Conservation (phyloP, 2,888 invertebrate species). For the Morpho achilles region DNA sequence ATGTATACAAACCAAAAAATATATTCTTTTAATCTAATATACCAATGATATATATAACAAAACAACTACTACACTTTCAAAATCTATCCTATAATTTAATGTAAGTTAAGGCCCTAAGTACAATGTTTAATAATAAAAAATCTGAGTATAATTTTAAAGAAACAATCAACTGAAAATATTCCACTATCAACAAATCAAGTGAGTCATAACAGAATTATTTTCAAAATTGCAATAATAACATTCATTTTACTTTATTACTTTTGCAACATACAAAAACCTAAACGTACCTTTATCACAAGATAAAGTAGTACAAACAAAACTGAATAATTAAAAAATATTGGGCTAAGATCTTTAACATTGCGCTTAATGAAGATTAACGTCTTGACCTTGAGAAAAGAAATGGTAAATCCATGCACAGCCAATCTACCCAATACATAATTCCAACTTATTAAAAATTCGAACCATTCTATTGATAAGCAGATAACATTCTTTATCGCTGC, state of each 20-base stretch:
- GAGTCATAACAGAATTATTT: slow-evolving; percentile 34
- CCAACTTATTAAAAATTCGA: slow-evolving; percentile 10
- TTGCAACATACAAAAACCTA: slow-evolving; percentile 30
- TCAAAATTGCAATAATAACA: slow-evolving; percentile 15
- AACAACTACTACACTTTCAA: slow-evolving; percentile 36
- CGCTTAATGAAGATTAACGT: slow-evolving; percentile 3
- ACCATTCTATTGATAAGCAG: slow-evolving; percentile 5
- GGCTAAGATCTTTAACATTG: slow-evolving; percentile 31
- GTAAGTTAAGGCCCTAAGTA: slow-evolving; percentile 67
- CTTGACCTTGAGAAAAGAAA: slow-evolving; percentile 13
- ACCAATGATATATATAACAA: slow-evolving; percentile 26
- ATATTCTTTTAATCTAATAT: slow-evolving; percentile 53
- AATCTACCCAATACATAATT: slow-evolving; percentile 14
- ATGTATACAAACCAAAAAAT: slow-evolving; percentile 64
- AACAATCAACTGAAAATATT: slow-evolving; percentile 40
- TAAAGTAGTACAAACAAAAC: slow-evolving; percentile 35
- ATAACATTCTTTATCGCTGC: slow-evolving; percentile 37
- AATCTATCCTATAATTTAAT: slow-evolving; percentile 30
- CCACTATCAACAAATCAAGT: slow-evolving; percentile 44
- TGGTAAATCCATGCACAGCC: slow-evolving; percentile 21
- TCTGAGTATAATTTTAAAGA: slow-evolving; percentile 44
- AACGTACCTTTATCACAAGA: slow-evolving; percentile 47
- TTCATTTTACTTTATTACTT: slow-evolving; percentile 29
- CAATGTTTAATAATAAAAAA: slow-evolving; percentile 47
- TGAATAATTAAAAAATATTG: slow-evolving; percentile 26